Percentiles rank a stretch among this genome's conserved stretches.
Evolutionary conservation across 2,113 vertebrate genomes (phyloP).

Genomic region (Phyllostomus hastatus): DNA sequence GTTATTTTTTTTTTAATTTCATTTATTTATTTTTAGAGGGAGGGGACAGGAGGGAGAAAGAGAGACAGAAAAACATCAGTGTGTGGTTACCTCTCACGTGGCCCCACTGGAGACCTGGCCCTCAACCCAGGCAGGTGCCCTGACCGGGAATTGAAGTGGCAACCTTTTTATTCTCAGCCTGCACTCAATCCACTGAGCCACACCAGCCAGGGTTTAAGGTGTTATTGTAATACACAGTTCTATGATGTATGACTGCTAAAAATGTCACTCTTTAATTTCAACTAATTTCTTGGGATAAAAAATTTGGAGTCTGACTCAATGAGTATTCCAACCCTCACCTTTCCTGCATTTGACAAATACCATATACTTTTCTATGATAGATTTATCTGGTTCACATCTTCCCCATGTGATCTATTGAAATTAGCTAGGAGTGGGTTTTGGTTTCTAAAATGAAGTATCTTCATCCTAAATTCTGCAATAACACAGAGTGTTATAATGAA

Average conservation of each 20-base stretch:
- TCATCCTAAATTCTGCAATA: not conserved
- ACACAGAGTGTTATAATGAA: not conserved
- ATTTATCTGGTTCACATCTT: conserved; percentile 4
- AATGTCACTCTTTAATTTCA: not conserved
- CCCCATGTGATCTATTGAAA: not conserved
- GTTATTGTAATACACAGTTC: not conserved
- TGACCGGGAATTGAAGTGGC: too few relatives aligned
- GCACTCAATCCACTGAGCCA: too few relatives aligned
- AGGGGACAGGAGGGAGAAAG: too few relatives aligned
- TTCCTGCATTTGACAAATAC: not conserved
- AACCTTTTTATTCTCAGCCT: too few relatives aligned
- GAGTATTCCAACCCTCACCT: not conserved
- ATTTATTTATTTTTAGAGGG: too few relatives aligned
- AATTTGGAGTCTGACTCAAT: not conserved
- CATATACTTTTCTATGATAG: not conserved
- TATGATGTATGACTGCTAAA: not conserved
- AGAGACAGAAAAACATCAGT: too few relatives aligned
- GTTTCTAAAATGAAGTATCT: not conserved
- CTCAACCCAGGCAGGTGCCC: too few relatives aligned
- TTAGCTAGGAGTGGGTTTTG: not conserved
- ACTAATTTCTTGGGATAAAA: not conserved
- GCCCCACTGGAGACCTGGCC: too few relatives aligned
- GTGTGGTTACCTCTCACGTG: too few relatives aligned
- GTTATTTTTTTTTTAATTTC: not conserved
- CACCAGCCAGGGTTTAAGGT: not conserved